These are phyloP conservation scores for Borostomias antarcticus DNA, from an alignment of 2,797 vertebrate genomes.

Conservation along the genomic window DNA sequence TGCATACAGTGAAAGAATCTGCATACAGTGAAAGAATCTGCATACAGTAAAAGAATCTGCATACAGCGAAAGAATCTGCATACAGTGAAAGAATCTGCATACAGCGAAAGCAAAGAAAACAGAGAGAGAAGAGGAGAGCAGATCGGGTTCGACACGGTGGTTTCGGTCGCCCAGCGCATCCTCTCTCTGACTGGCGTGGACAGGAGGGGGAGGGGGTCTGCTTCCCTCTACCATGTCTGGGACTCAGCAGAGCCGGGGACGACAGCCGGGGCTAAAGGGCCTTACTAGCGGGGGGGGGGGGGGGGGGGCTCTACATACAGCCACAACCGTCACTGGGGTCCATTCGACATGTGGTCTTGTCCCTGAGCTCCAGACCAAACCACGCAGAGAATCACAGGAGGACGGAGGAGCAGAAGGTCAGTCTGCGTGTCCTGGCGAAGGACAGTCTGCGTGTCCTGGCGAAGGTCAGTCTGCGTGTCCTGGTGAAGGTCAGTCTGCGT, in stretches of 20 bases:
- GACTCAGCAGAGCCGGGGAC: constrained; percentile 49
- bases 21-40: constrained; percentile 64
- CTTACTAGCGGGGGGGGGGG: constrained; percentile 47
- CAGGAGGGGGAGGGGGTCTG: no score
- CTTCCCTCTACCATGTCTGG: no score
- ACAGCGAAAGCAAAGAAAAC: not conserved
- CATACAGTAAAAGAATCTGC: constrained; percentile 64
- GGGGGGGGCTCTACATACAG: constrained; percentile 46
- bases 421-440: constrained; percentile 49
- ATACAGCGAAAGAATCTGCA: constrained; percentile 64
- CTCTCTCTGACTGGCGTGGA: constrained; percentile 26
- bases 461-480: constrained; percentile 66
- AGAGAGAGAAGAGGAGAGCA: constrained; percentile 2
- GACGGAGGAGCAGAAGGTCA: constrained; percentile 39
- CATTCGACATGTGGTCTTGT: not conserved
- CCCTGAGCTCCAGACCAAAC: constrained; percentile 18
- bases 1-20: constrained; percentile 63
- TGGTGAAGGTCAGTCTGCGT: no score
- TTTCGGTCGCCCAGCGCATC: not conserved
- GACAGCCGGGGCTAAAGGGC: constrained; percentile 61
- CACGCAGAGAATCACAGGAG: constrained; percentile 48
- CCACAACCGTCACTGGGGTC: no score
- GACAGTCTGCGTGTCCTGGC: constrained; percentile 57
- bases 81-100: constrained; percentile 42
- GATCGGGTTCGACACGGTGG: not conserved